These are phyloP conservation scores for Dasypolia templi DNA, from an alignment of 2,888 invertebrate species.

Conservation along the genomic window DNA sequence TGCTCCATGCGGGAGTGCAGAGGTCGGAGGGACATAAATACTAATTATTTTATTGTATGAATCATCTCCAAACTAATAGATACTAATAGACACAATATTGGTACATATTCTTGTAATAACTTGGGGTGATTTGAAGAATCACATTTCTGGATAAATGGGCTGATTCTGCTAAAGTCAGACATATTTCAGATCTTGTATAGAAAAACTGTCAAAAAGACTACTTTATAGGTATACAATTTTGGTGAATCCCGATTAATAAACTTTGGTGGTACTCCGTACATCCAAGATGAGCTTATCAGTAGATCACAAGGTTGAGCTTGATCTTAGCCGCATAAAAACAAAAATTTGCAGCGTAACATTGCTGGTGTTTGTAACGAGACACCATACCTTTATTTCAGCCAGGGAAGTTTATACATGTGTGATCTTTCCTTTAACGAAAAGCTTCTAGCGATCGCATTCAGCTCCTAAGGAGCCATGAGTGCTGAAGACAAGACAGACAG, in stretches of 20 bases:
- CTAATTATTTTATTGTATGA: constrained; percentile 81
- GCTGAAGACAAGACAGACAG: too few relatives aligned
- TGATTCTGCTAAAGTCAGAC: too few relatives aligned
- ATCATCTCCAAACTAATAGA: constrained; percentile 51
- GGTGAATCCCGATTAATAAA: too few relatives aligned
- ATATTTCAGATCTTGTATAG: too few relatives aligned
- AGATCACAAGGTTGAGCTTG: neutral
- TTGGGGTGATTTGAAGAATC: constrained; percentile 4
- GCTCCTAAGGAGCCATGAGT: neutral
- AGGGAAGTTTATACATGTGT: neutral
- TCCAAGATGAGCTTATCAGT: neutral
- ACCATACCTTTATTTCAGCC: neutral
- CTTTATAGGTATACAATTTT: too few relatives aligned
- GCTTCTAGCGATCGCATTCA: neutral
- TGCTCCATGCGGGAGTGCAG: constrained; percentile 71
- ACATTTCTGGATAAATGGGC: neutral
- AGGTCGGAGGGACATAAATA: constrained; percentile 79
- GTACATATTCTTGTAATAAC: constrained; percentile 41
- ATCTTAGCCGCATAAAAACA: neutral
- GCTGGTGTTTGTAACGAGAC: neutral
- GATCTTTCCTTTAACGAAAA: neutral
- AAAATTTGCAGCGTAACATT: neutral
- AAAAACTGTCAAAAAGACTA: too few relatives aligned
- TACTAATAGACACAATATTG: constrained; percentile 45
- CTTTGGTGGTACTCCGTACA: too few relatives aligned